Evolutionary conservation across 2,113 vertebrate genomes (phyloP), one percentile per base, ranked within the genome.

Genomic region (Poeciliopsis prolifica): DNA sequence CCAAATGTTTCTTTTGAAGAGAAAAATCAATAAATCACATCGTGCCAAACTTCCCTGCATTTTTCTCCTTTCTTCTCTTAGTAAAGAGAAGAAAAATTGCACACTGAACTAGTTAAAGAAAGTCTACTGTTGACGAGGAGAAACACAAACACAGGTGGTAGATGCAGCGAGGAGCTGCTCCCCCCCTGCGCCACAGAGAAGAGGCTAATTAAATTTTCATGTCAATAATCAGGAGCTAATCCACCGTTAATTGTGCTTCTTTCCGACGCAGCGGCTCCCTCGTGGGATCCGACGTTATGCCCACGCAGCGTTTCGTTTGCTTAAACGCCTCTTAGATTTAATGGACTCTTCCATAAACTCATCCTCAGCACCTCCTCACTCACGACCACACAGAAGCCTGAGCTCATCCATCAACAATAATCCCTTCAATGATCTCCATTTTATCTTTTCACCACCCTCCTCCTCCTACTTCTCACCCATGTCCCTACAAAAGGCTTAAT

Each of bases 201-300:
- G 78, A 77, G 80, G 80, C 85, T 91, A 86, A 94, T 92, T 90
- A 92, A 91, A 93, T 92, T 93, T 93, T 94, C 88, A 93, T 93
- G 90, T 70, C 54, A 89, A 91, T 89, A 90, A 88, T 92, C 80
- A 76, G 81, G 77, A 90, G 87, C 67, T 86, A 87, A 86, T 88
- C 92, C 81, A 74, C 61, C 19, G 76, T 81, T 88, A 87, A 89
- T 89, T 88, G 89, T 86, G 75, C 89, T 79, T 84, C 90, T 84
- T 75, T 88, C 88, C 78, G 19, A 88, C 84, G 82, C 78, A 76
- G 85, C 77, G 67, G 31, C 65, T 81, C 78, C 72, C 87, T 91
- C 79, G 3, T 85, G 88, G 89, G 90, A 89, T 85, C 75, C 65
- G 65, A 77, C 78, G 70, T 89, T 91, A 83, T 83, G 88, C 87